Conservation (phyloP, 2,888 invertebrate genomes). For the Macrophya alboannulata region DNA sequence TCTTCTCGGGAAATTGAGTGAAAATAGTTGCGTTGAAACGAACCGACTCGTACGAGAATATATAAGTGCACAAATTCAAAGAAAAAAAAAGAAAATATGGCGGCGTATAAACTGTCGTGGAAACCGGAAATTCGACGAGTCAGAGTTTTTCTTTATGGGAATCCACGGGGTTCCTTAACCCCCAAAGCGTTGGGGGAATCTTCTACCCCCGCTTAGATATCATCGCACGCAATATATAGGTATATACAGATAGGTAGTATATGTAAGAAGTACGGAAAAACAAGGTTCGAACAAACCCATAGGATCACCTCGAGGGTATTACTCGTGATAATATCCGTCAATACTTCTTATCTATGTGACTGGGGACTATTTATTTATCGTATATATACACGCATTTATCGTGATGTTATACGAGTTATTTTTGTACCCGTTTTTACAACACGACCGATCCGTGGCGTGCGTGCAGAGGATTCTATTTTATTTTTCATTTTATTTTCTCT, state of each 20-base stretch:
- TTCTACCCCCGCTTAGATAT: slow-evolving; percentile 23
- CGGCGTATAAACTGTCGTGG: slow-evolving; percentile 8
- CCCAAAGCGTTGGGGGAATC: background rate
- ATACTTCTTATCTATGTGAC: background rate
- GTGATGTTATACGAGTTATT: background rate
- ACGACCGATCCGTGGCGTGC: background rate
- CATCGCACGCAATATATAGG: slow-evolving; percentile 15
- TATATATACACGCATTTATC: slow-evolving; percentile 1
- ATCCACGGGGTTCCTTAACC: slow-evolving; percentile 64
- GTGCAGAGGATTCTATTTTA: background rate
- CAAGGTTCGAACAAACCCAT: slow-evolving; percentile 32
- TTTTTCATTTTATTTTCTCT: background rate
- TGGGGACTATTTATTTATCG: background rate
- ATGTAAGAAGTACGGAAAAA: slow-evolving; percentile 11
- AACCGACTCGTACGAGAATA: too few species aligned
- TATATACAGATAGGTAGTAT: background rate
- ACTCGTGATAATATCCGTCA: slow-evolving; percentile 41
- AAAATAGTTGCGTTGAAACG: too few species aligned
- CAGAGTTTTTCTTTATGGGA: slow-evolving; percentile 70
- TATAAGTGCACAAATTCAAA: slow-evolving; percentile 34
- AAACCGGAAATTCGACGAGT: slow-evolving; percentile 67
- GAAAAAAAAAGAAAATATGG: background rate
- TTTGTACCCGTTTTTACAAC: background rate
- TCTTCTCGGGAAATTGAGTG: background rate
- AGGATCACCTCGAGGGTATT: slow-evolving; percentile 57